These are phyloP conservation scores for Chrysocyon brachyurus DNA, from an alignment of 2,797 vertebrate species.

Conservation along the genomic window DNA sequence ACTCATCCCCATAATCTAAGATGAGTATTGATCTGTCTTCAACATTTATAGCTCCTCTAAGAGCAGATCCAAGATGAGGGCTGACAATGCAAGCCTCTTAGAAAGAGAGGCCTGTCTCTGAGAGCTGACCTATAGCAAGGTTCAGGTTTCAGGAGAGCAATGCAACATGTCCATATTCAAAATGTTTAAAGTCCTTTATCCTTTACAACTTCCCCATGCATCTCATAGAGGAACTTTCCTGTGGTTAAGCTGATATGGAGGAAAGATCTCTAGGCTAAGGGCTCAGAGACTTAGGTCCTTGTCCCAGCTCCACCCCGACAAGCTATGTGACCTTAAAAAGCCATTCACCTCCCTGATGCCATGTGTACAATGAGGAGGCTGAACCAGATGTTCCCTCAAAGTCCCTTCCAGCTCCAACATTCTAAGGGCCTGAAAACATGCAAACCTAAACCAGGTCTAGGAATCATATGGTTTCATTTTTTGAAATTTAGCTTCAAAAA, in stretches of 20 bases:
- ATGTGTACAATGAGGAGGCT: background rate
- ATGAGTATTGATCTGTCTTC: background rate
- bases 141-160: background rate
- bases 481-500: conserved; percentile 1
- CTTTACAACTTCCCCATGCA: background rate
- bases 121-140: background rate
- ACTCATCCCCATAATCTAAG: background rate
- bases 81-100: background rate
- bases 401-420: background rate
- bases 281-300: background rate
- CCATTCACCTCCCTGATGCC: conserved; percentile 3
- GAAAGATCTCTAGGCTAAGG: background rate
- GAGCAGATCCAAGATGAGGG: background rate
- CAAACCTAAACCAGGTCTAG: conserved; percentile 16
- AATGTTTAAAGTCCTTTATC: background rate
- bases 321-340: conserved; percentile 55
- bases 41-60: background rate
- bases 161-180: background rate
- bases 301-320: background rate
- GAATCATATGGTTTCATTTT: background rate
- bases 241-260: conserved; percentile 10
- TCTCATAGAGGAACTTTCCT: background rate
- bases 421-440: conserved; percentile 51
- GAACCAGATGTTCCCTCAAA: conserved; percentile 24
- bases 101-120: background rate